Evolutionary conservation across 2,888 invertebrate genomes (phyloP).

Genomic region (Notodonta ziczac): DNA sequence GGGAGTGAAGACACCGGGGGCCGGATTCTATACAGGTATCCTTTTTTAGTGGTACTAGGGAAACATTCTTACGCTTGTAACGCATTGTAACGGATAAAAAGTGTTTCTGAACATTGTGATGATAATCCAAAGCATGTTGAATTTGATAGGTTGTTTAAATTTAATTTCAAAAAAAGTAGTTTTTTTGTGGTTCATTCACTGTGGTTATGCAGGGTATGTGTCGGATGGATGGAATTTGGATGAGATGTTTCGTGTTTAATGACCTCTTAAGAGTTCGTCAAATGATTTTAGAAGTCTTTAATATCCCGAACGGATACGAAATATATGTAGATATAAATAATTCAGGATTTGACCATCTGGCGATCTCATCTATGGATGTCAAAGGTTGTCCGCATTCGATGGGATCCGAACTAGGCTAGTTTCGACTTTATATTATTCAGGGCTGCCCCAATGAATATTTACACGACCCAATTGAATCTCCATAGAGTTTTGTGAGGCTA

Average conservation of each 20-base stretch:
- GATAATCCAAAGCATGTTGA: no score
- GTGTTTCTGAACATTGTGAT: no score
- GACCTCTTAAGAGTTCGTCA: constrained; percentile 22
- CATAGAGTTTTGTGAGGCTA: constrained; percentile 47
- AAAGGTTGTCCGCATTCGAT: constrained; percentile 48
- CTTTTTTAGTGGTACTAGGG: no score
- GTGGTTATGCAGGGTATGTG: constrained; percentile 7
- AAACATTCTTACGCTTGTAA: no score
- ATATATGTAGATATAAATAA: not conserved
- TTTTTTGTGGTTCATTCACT: not conserved
- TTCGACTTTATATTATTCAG: constrained; percentile 59
- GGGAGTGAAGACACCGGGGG: constrained; percentile 90
- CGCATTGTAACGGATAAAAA: no score
- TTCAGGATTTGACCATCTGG: constrained; percentile 8
- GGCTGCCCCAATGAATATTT: constrained; percentile 56
- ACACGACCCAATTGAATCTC: constrained; percentile 54
- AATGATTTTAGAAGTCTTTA: constrained; percentile 9
- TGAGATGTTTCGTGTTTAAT: constrained; percentile 25
- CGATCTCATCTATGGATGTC: constrained; percentile 17
- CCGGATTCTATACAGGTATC: constrained; percentile 89
- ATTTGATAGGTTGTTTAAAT: no score
- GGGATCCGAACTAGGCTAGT: constrained; percentile 47
- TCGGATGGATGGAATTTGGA: constrained; percentile 27
- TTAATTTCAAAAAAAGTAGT: no score
- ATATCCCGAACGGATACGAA: not conserved